These are phyloP conservation scores for Tringa solitaria DNA, from an alignment of 2,113 vertebrate species.

Conservation along the genomic window DNA sequence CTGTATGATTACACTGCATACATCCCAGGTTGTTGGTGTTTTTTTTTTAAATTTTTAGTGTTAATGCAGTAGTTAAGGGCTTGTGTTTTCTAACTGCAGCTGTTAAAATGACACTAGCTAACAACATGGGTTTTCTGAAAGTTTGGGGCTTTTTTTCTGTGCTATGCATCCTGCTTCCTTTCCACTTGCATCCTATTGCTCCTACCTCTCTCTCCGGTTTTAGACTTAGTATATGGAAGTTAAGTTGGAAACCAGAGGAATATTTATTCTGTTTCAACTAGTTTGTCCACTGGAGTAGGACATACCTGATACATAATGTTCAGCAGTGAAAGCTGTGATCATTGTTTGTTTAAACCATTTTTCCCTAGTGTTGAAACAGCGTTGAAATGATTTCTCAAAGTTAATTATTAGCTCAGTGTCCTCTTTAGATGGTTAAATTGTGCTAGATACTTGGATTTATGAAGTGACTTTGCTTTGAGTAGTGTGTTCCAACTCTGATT, in stretches of 20 bases:
- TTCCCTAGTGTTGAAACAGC: not conserved
- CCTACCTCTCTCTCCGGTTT: not conserved
- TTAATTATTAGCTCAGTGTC: conserved; percentile 50
- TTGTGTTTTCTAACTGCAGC: not conserved
- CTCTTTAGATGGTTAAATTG: conserved; percentile 23
- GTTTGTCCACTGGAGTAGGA: not conserved
- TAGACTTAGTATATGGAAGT: not conserved
- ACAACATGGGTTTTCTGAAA: not conserved
- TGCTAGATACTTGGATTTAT: not conserved
- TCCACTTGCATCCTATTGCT: not conserved
- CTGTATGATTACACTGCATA: not conserved
- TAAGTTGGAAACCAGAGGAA: not conserved
- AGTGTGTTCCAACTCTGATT: not conserved
- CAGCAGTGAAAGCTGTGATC: not conserved
- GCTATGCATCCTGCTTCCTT: not conserved
- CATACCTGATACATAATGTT: not conserved
- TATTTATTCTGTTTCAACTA: not conserved
- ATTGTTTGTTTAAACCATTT: not conserved
- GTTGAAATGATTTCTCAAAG: not conserved
- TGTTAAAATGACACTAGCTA: not conserved
- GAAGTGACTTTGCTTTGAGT: not conserved
- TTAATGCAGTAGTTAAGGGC: not conserved
- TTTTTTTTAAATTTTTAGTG: not conserved
- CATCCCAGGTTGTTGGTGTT: not conserved
- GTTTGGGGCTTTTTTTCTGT: fast-evolving